Conservation (phyloP, 2,888 invertebrate species). For the Podotricha telesiphe region DNA sequence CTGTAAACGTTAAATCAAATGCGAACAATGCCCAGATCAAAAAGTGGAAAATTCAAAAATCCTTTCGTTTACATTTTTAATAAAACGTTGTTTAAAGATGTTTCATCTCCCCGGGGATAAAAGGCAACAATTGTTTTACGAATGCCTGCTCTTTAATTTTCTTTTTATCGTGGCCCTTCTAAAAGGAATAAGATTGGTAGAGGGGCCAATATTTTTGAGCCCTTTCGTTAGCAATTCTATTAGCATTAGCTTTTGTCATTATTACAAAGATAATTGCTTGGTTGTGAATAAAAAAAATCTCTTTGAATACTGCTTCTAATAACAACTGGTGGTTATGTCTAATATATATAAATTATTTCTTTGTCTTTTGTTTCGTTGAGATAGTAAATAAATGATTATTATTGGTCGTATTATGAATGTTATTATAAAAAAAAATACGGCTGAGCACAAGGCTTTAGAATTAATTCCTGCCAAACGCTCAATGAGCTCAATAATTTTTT, state of each 20-base stretch:
- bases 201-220: slow-evolving; percentile 45
- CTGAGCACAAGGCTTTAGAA: not conserved
- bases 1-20: slow-evolving; percentile 3
- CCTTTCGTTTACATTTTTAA: slow-evolving; percentile 14
- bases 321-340: not conserved
- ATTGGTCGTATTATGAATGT: not conserved
- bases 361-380: not conserved
- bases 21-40: not conserved
- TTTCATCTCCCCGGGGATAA: slow-evolving; percentile 21
- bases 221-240: slow-evolving; percentile 41
- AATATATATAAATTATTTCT: not conserved
- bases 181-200: slow-evolving; percentile 50
- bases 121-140: slow-evolving; percentile 48
- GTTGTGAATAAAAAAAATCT: slow-evolving; percentile 25
- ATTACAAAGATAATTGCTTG: slow-evolving; percentile 33
- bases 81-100: slow-evolving; percentile 21
- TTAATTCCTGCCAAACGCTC: no score
- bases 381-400: not conserved
- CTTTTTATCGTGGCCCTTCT: slow-evolving; percentile 62
- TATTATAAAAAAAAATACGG: not conserved
- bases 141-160: slow-evolving; percentile 60
- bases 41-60: slow-evolving; percentile 21
- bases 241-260: slow-evolving; percentile 36
- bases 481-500: no score
- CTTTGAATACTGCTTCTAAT: not conserved